phyloP scores from a whole-genome alignment of 2,888 invertebrate species.

The Lasioglossum figueresi region DNA sequence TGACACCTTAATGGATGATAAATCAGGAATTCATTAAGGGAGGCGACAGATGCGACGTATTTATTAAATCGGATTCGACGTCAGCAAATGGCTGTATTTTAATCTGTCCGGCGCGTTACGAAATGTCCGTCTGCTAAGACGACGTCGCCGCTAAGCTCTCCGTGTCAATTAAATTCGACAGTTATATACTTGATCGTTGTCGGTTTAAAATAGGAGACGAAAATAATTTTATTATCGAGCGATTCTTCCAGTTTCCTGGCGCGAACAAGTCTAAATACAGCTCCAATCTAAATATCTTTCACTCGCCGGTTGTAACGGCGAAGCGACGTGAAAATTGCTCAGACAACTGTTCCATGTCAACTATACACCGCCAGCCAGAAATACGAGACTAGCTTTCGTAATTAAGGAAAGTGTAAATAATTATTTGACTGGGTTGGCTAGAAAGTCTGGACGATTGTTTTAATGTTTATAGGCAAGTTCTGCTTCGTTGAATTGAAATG shows the following conservation, averaged over 20 bases:
- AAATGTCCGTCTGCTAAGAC: constrained; percentile 6
- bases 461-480: neutral
- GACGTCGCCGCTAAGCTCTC: neutral
- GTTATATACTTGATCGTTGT: neutral
- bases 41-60: constrained; percentile 70
- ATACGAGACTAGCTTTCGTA: too few species aligned
- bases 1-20: constrained; percentile 76
- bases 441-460: neutral
- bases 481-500: neutral
- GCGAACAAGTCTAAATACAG: neutral
- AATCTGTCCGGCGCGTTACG: constrained; percentile 55
- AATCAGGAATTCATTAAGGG: constrained; percentile 75
- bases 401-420: neutral
- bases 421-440: neutral
- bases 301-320: neutral
- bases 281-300: neutral
- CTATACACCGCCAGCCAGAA: too few species aligned
- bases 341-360: neutral
- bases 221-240: neutral
- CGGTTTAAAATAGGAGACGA: neutral
- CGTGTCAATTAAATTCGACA: constrained; percentile 35
- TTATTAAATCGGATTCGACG: constrained; percentile 73
- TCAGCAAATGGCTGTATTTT: constrained; percentile 68
- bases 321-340: neutral
- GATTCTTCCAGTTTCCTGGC: too few species aligned